Evolutionary conservation across 2,888 invertebrate species (phyloP).

Genomic region (Eupeodes latifasciatus): DNA sequence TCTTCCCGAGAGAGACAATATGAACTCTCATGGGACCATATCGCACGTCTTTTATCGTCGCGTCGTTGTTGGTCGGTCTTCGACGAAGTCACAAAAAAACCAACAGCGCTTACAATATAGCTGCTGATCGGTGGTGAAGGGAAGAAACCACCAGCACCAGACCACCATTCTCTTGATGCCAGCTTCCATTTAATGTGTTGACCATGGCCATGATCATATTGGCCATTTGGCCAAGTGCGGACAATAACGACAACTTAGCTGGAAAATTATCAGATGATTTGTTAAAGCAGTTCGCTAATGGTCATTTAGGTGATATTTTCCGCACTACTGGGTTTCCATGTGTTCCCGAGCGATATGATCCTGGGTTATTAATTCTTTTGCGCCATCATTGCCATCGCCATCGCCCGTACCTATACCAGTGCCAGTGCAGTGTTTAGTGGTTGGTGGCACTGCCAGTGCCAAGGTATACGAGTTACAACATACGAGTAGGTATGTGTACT

Average conservation of each 20-base stretch:
- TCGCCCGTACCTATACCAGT: too few species aligned
- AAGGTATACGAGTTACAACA: not conserved
- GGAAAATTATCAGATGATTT: slow-evolving; percentile 76
- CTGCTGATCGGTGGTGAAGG: slow-evolving; percentile 13
- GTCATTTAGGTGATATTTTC: slow-evolving; percentile 81
- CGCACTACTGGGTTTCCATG: slow-evolving; percentile 73
- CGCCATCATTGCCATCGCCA: not conserved
- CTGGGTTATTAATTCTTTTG: slow-evolving; percentile 71
- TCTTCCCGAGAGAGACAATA: slow-evolving; percentile 39
- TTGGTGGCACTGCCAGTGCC: not conserved
- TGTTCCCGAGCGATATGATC: slow-evolving; percentile 65
- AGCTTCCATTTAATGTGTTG: slow-evolving; percentile 28
- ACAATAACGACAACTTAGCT: slow-evolving; percentile 54
- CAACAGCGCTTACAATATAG: not conserved
- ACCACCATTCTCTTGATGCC: not conserved
- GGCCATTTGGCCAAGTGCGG: slow-evolving; percentile 52
- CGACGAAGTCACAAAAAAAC: slow-evolving; percentile 3
- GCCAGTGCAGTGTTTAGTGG: slow-evolving; percentile 12
- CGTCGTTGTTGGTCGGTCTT: not conserved
- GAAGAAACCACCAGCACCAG: not conserved
- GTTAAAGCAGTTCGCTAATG: slow-evolving; percentile 79
- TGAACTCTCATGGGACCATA: slow-evolving; percentile 71
- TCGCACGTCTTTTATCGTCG: slow-evolving; percentile 61
- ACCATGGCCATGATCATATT: slow-evolving; percentile 31
- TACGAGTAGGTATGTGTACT: not conserved